Percentiles rank a stretch among this genome's conserved stretches.
Conservation (phyloP, 1,140 invertebrate species). For the Cepaea nemoralis region DNA sequence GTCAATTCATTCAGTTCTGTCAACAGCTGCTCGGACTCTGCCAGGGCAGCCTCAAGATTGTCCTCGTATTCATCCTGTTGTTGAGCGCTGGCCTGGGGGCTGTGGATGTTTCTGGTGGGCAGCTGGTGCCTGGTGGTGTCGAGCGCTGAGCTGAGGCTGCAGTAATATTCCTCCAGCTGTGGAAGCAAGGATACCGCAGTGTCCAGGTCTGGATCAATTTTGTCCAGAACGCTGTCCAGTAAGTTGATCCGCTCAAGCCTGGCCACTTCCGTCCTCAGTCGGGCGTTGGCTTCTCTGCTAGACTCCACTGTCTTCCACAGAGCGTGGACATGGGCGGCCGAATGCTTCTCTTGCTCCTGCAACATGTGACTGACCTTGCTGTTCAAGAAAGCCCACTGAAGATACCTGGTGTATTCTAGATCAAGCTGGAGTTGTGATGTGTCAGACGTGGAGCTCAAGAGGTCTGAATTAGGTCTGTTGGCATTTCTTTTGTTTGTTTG, state of each 20-base stretch:
- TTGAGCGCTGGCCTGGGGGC: slow-evolving; percentile 53
- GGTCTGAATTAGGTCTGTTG: not conserved
- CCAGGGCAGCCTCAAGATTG: not conserved
- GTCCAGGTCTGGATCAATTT: slow-evolving; percentile 51
- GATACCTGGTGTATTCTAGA: slow-evolving; percentile 51
- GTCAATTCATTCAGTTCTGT: not conserved
- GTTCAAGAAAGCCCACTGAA: slow-evolving; percentile 59
- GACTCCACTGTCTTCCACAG: slow-evolving; percentile 53
- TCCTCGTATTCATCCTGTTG: not conserved
- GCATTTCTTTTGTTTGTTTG: not conserved
- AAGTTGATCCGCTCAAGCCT: slow-evolving; percentile 50
- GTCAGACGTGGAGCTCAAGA: not conserved
- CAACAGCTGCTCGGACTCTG: slow-evolving; percentile 18
- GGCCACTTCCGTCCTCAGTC: slow-evolving; percentile 42
- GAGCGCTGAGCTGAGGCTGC: slow-evolving; percentile 52
- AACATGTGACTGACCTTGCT: slow-evolving; percentile 48
- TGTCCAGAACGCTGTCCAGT: slow-evolving; percentile 52
- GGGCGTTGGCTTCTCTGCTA: slow-evolving; percentile 44
- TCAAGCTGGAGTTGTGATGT: slow-evolving; percentile 53
- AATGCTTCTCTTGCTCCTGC: slow-evolving; percentile 58
- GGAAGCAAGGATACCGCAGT: slow-evolving; percentile 51
- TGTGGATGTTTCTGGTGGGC: slow-evolving; percentile 53
- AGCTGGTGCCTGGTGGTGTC: slow-evolving; percentile 64
- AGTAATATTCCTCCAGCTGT: slow-evolving; percentile 51
- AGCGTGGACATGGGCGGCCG: slow-evolving; percentile 53